Conservation (phyloP, 2,888 invertebrate genomes). For the Xestobium rufovillosum region DNA sequence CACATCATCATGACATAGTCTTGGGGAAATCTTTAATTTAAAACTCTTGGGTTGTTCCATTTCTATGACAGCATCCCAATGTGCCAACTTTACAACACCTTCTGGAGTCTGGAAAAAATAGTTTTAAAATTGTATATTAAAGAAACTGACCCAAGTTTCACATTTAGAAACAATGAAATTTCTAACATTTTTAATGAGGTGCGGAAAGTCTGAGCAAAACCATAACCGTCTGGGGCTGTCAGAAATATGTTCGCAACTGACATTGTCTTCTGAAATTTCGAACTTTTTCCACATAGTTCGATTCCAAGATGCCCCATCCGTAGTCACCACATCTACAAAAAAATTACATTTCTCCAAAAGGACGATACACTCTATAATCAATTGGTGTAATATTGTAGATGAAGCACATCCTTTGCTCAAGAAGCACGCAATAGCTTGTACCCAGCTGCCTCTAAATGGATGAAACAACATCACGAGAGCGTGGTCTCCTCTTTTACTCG, state of each 20-base stretch:
- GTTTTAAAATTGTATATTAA: background rate
- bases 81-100: constrained; percentile 8
- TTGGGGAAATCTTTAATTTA: constrained; percentile 9
- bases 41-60: constrained; percentile 5
- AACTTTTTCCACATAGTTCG: constrained; percentile 21
- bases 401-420: constrained; percentile 13
- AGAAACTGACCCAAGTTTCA: constrained; percentile 1
- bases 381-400: constrained; percentile 7
- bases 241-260: constrained; percentile 14
- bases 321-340: constrained; percentile 18
- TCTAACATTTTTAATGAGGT: constrained; percentile 13
- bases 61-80: constrained; percentile 10
- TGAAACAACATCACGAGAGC: constrained; percentile 19
- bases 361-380: constrained; percentile 16
- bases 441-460: constrained; percentile 15
- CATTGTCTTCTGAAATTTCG: constrained; percentile 13
- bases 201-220: background rate
- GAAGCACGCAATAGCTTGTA: constrained; percentile 9
- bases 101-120: constrained; percentile 11
- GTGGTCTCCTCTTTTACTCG: constrained; percentile 11
- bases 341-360: constrained; percentile 18
- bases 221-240: constrained; percentile 16
- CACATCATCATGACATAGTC: constrained; percentile 9
- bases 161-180: constrained; percentile 5
- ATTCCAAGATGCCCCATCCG: constrained; percentile 21